Conservation (phyloP, 2,888 invertebrate genomes). For the Phyto melanocephala region DNA sequence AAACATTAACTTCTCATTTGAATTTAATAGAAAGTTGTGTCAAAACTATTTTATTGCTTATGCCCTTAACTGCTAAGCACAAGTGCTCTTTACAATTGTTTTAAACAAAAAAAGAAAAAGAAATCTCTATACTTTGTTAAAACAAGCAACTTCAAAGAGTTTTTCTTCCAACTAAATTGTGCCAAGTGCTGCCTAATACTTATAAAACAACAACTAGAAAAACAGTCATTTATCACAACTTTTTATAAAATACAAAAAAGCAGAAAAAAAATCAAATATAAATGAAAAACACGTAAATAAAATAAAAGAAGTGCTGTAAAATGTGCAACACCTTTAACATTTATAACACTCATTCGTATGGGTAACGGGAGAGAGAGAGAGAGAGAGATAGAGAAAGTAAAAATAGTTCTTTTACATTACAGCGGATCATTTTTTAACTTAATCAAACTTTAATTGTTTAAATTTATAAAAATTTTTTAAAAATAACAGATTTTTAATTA, state of each 20-base stretch:
- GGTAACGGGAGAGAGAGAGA: too few relatives aligned
- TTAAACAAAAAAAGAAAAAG: background rate
- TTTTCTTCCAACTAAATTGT: conserved; percentile 32
- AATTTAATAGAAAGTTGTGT: too few relatives aligned
- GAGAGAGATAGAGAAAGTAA: too few relatives aligned
- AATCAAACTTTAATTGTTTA: too few relatives aligned
- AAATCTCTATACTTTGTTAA: background rate
- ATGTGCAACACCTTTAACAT: background rate
- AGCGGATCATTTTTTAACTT: too few relatives aligned
- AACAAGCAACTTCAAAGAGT: conserved; percentile 31
- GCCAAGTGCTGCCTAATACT: conserved; percentile 48
- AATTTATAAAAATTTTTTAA: too few relatives aligned
- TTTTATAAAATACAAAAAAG: background rate
- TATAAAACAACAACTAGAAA: conserved; percentile 24
- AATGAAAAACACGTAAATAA: background rate
- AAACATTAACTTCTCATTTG: too few relatives aligned
- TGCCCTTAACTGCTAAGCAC: background rate
- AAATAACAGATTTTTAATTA: too few relatives aligned
- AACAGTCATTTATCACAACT: conserved; percentile 41
- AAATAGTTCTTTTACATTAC: conserved; percentile 3
- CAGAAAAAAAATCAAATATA: background rate
- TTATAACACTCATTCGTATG: too few relatives aligned
- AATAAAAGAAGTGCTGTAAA: background rate
- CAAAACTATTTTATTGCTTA: background rate
- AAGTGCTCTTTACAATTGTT: background rate